Evolutionary conservation across 2,113 vertebrate genomes (phyloP).

Genomic region (Seriola aureovittata): DNA sequence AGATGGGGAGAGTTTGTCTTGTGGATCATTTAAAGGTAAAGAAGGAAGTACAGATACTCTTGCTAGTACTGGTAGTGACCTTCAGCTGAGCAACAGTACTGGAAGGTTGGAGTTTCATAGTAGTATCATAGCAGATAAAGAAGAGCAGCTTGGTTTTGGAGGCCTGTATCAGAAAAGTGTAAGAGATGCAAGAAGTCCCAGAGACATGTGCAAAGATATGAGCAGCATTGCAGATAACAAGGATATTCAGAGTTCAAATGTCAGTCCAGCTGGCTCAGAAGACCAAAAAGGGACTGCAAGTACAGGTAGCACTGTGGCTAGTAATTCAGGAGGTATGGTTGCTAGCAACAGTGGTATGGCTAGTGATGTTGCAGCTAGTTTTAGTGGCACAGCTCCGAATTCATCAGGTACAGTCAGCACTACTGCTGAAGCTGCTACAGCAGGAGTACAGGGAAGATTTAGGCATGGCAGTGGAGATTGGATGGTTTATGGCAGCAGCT

Average conservation of each 20-base stretch:
- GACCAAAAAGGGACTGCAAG: background rate
- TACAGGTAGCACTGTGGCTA: background rate
- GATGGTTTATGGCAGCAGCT: background rate
- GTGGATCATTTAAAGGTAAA: background rate
- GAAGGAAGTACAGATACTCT: background rate
- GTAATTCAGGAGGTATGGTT: background rate
- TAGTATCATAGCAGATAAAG: slow-evolving; percentile 25
- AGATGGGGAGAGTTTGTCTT: background rate
- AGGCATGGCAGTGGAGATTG: background rate
- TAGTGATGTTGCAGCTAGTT: background rate
- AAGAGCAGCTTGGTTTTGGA: slow-evolving; percentile 20
- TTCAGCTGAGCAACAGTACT: background rate
- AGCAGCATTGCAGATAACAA: background rate
- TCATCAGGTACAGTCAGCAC: background rate
- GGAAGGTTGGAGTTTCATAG: background rate
- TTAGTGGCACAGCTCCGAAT: background rate
- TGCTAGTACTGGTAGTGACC: background rate
- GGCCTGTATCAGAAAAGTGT: slow-evolving; percentile 6
- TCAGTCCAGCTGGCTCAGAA: background rate
- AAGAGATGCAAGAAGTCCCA: background rate
- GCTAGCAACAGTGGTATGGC: background rate
- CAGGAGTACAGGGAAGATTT: background rate
- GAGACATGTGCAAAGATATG: background rate
- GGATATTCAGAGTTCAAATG: background rate
- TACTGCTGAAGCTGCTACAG: background rate